Conservation (phyloP, 2,797 vertebrate species). For the Amphiprion clarkii region DNA sequence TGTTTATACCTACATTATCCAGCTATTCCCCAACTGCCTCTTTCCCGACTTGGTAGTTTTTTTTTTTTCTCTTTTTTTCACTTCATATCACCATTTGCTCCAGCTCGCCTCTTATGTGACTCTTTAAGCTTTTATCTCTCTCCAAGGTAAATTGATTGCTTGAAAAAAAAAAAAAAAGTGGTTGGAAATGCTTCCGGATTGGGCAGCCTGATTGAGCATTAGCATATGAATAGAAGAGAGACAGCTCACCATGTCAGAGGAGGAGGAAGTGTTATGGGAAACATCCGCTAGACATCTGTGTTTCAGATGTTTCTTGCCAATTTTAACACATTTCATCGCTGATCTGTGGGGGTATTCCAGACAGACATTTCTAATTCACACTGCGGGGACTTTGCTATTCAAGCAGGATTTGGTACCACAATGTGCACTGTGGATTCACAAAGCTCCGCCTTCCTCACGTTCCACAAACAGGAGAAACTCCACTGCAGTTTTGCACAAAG, state of each 20-base stretch:
- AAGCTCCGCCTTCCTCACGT: slow-evolving; percentile 59
- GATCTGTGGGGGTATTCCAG: slow-evolving; percentile 68
- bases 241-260: slow-evolving; percentile 75
- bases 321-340: slow-evolving; percentile 74
- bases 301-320: slow-evolving; percentile 78
- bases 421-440: slow-evolving; percentile 64
- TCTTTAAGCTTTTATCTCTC: slow-evolving; percentile 84
- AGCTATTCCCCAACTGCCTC: slow-evolving; percentile 79
- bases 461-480: slow-evolving; percentile 28
- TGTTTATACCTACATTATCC: slow-evolving; percentile 82
- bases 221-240: slow-evolving; percentile 80
- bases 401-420: slow-evolving; percentile 58
- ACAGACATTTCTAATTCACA: slow-evolving; percentile 72
- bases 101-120: slow-evolving; percentile 79
- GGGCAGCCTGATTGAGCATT: slow-evolving; percentile 78
- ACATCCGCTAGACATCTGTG: slow-evolving; percentile 80
- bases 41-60: slow-evolving; percentile 63
- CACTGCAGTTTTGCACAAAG: slow-evolving; percentile 68
- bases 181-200: slow-evolving; percentile 74
- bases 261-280: slow-evolving; percentile 77
- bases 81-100: slow-evolving; percentile 79
- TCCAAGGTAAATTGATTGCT: slow-evolving; percentile 85
- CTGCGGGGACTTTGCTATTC: slow-evolving; percentile 59
- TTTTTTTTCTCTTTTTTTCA: slow-evolving; percentile 45
- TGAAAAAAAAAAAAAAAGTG: slow-evolving; percentile 48